Evolutionary conservation across 1,140 invertebrate genomes (phyloP), one percentile per base, ranked within the genome.

Genomic region (Fopius arisanus): DNA sequence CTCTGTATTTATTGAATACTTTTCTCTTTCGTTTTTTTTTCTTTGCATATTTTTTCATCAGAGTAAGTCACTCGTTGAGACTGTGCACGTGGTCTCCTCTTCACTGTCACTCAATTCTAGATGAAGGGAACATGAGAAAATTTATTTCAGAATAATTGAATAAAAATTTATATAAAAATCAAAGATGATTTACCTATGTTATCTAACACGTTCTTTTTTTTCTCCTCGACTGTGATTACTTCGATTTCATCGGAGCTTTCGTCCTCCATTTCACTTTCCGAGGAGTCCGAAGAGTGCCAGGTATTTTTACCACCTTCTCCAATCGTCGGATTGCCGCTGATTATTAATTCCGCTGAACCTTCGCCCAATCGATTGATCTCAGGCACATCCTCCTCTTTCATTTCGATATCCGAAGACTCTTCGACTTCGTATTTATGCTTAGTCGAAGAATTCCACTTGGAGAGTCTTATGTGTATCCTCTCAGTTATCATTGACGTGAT

Each of bases 31-130:
- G 65, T 59, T 78, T 76, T 76, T 48, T 75, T 77, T 71, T 80
- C 66, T 77, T 78, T 67, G 78, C 71, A 76, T 33, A 70, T 54
- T 70, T 63, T 65, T 73, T 77, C 75, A 73, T 62, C 68, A 73
- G 59, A 75, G 68, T 71, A 82, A 68, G 72, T 83, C 78, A 72
- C 79, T 75, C 48, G 9, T 79, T 51, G 70, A 71, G 28, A 86
- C 40, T 67, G 82, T 84, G 26, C 80, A 80, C 0, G 83, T 85
- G 21, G 79, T 79, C 78, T 90, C 88, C 78, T 90, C 89, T 82
- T 90, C 89, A 71, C 89, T 89, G 74, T 88, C 85, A 31, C 83
- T 87, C 63, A 90, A 78, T 77, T 87, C 89, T 90, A 82, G 74
- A 86, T 86, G 78, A 77, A 76, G 10, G 70, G 48, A 65, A 67